A percentile compares a stretch with the other conserved stretches of the same genome.
Evolutionary conservation across 2,888 invertebrate genomes (phyloP).

Genomic region (Oligia strigilis): DNA sequence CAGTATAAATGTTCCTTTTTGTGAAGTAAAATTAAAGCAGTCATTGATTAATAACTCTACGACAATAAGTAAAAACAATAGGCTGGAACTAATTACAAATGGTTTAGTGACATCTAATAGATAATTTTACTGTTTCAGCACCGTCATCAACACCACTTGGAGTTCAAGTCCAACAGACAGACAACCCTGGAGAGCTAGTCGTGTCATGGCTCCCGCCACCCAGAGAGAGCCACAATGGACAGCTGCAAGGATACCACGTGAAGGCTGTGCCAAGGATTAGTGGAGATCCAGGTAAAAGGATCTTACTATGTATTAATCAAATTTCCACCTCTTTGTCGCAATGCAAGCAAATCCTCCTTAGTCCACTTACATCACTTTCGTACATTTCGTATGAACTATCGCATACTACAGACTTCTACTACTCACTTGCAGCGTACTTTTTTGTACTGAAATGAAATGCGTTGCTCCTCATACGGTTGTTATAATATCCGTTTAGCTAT

Average conservation of each 20-base stretch:
- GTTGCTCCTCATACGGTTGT: too few species aligned
- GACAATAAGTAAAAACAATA: background rate
- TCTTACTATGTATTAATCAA: background rate
- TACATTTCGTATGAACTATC: too few species aligned
- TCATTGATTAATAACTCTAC: background rate
- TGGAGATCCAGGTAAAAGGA: slow-evolving; percentile 78
- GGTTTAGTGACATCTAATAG: background rate
- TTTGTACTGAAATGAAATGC: too few species aligned
- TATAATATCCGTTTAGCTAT: too few species aligned
- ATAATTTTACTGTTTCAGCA: slow-evolving; percentile 67
- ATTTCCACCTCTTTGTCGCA: background rate
- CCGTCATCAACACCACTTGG: slow-evolving; percentile 86
- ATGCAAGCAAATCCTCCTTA: too few species aligned
- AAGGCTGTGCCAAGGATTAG: slow-evolving; percentile 84
- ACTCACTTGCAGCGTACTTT: too few species aligned
- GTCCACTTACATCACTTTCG: too few species aligned
- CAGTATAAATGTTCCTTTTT: background rate
- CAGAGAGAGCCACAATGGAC: slow-evolving; percentile 83
- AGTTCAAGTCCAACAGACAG: slow-evolving; percentile 85
- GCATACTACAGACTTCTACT: too few species aligned
- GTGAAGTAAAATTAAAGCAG: background rate
- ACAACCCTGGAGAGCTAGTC: slow-evolving; percentile 84
- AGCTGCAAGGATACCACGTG: slow-evolving; percentile 86
- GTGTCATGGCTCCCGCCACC: slow-evolving; percentile 86
- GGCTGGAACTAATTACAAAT: background rate